phyloP scores from a whole-genome alignment of 1,140 invertebrate species.

The Ips typographus region DNA sequence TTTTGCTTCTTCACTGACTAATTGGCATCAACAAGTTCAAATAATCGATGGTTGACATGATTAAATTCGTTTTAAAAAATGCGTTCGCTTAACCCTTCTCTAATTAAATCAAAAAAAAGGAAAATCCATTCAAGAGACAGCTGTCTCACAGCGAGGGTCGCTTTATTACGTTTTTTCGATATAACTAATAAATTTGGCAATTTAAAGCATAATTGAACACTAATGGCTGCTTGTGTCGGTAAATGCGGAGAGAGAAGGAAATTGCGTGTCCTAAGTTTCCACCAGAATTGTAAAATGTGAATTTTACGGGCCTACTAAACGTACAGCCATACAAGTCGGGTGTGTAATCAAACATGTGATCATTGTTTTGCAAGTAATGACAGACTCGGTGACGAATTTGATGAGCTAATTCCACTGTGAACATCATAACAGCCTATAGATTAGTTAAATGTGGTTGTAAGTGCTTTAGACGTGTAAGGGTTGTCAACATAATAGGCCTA shows the following conservation, averaged over 20 bases:
- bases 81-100: slow-evolving; percentile 1
- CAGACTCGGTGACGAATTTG: no score
- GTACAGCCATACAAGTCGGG: neutral
- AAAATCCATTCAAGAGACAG: slow-evolving; percentile 12
- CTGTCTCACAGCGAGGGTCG: slow-evolving; percentile 5
- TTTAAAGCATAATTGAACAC: slow-evolving; percentile 30
- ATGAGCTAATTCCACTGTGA: no score
- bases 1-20: no score
- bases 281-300: slow-evolving; percentile 9
- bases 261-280: slow-evolving; percentile 24
- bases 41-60: slow-evolving; percentile 15
- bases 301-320: slow-evolving; percentile 13
- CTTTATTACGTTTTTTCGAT: slow-evolving; percentile 20
- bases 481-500: slow-evolving; percentile 16
- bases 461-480: neutral
- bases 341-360: neutral
- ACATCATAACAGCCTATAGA: no score
- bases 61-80: slow-evolving; percentile 15
- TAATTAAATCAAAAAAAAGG: slow-evolving; percentile 20
- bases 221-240: slow-evolving; percentile 32
- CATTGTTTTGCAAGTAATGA: neutral
- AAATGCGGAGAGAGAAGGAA: slow-evolving; percentile 26
- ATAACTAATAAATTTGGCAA: slow-evolving; percentile 31
- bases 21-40: neutral
- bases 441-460: no score